These are phyloP conservation scores for Thyatira batis DNA, from an alignment of 2,888 invertebrate genomes.

Conservation along the genomic window DNA sequence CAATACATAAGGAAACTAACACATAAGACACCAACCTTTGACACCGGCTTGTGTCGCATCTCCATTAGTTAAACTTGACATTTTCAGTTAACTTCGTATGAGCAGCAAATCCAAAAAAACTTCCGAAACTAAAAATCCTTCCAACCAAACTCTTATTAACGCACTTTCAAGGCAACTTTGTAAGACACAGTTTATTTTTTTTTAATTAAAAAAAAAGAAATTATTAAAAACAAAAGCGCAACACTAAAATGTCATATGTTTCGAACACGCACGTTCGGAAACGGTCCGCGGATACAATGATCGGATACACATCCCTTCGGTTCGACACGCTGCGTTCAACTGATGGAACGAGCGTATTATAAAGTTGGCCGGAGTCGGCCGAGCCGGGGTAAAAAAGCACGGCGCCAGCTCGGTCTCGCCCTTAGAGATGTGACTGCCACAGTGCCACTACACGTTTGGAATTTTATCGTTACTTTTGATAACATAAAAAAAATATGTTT, in stretches of 20 bases:
- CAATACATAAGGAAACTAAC: slow-evolving; percentile 1
- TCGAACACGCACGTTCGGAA: slow-evolving; percentile 46
- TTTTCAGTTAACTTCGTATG: slow-evolving; percentile 51
- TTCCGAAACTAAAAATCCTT: slow-evolving; percentile 41
- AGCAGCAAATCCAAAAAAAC: slow-evolving; percentile 40
- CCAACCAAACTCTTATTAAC: slow-evolving; percentile 38
- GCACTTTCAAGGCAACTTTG: slow-evolving; percentile 43
- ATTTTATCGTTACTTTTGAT: slow-evolving; percentile 50
- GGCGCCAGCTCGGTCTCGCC: slow-evolving; percentile 79
- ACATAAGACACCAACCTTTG: slow-evolving; percentile 59
- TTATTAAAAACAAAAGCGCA: slow-evolving; percentile 29
- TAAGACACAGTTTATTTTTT: slow-evolving; percentile 52
- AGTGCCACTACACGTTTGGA: slow-evolving; percentile 18
- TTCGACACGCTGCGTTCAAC: slow-evolving; percentile 58
- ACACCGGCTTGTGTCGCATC: slow-evolving; percentile 59
- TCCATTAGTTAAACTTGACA: slow-evolving; percentile 63
- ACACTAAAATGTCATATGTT: slow-evolving; percentile 47
- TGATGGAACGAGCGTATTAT: slow-evolving; percentile 53
- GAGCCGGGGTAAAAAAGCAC: slow-evolving; percentile 76
- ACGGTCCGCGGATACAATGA: slow-evolving; percentile 21
- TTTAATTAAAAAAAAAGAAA: slow-evolving; percentile 11
- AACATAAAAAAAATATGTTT: neutral
- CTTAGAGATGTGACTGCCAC: slow-evolving; percentile 69
- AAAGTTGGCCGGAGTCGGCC: slow-evolving; percentile 57
- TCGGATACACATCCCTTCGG: slow-evolving; percentile 44